Evolutionary conservation across 2,113 vertebrate species (phyloP), one percentile per base, ranked within the genome.

Genomic region (Zosterops lateralis): DNA sequence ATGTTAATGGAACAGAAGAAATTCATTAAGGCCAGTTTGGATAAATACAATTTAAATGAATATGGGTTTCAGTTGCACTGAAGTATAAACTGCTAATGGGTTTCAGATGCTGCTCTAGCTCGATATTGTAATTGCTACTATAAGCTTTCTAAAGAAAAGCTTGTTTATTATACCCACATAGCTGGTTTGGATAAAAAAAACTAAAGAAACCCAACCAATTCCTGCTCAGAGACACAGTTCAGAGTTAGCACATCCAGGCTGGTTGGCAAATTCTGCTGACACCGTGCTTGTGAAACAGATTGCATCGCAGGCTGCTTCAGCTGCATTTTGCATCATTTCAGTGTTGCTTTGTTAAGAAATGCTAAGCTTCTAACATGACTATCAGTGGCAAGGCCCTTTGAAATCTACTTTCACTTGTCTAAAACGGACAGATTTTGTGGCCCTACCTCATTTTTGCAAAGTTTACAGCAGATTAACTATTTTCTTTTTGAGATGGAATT

Each of bases 31-130:
- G 94, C 77, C 89, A 94, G 96, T 97, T 96, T 93, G 89, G 74
- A 84, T 94, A 91, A 95, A 92, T 89, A 89, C 44, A 1, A 85
- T 94, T 92, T 91, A 24, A 84, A 61, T 1, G 36, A 96, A 81
- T 81, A 32, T 32, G 88, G 78, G 90, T 96, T 95, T 96, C 94
- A 73, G 84, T 84, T 86, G 73, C 89, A 77, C 31, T 82, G 87
- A 95, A 92, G 89, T 95, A 96, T 96, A 97, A 97, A 96, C 92
- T 96, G 96, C 85, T 97, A 98, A 98, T 98, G 61, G 65, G 72
- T 97, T 97, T 97, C 97, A 97, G 96, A 97, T 98, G 97, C 93
- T 93, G 45, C 44, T 84, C 91, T 66, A 84, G 86, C 81, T 89
- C 51, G 17, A 89, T 97, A 93, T 24, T 91, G 40, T 92, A 84